phyloP scores from a whole-genome alignment of 2,888 invertebrate species.

The Cistogaster globosa region DNA sequence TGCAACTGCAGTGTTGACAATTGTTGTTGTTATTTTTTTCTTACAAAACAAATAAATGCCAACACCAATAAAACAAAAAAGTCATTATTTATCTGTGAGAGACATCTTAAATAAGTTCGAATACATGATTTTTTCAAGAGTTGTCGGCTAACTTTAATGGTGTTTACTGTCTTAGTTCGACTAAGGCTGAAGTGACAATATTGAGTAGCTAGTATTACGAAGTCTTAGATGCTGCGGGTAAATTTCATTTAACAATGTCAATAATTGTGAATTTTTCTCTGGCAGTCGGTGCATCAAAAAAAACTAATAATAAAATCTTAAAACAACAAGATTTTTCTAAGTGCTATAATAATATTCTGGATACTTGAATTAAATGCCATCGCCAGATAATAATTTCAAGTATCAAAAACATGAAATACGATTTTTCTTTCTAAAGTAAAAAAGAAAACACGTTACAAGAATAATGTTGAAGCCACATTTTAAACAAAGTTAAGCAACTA shows the following conservation, averaged over 20 bases:
- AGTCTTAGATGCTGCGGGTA: neutral
- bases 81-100: neutral
- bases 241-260: conserved; percentile 14
- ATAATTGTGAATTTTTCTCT: neutral
- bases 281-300: conserved; percentile 56
- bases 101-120: neutral
- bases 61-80: conserved; percentile 25
- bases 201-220: conserved; percentile 12
- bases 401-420: conserved; percentile 43
- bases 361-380: conserved; percentile 63
- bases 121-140: neutral
- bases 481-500: conserved; percentile 36
- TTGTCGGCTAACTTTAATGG: conserved; percentile 57
- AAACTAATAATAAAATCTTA: conserved; percentile 3
- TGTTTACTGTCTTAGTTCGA: conserved; percentile 12
- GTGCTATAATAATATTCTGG: conserved; percentile 34
- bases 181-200: conserved; percentile 15
- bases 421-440: neutral
- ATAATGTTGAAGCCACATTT: conserved; percentile 39
- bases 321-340: conserved; percentile 16
- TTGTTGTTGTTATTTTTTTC: conserved; percentile 30
- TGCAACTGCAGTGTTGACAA: conserved; percentile 63
- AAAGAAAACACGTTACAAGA: conserved; percentile 22
- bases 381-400: conserved; percentile 4
- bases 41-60: conserved; percentile 44